These are phyloP conservation scores for Cyprinus carpio DNA, from an alignment of 2,113 vertebrate species.

Conservation along the genomic window DNA sequence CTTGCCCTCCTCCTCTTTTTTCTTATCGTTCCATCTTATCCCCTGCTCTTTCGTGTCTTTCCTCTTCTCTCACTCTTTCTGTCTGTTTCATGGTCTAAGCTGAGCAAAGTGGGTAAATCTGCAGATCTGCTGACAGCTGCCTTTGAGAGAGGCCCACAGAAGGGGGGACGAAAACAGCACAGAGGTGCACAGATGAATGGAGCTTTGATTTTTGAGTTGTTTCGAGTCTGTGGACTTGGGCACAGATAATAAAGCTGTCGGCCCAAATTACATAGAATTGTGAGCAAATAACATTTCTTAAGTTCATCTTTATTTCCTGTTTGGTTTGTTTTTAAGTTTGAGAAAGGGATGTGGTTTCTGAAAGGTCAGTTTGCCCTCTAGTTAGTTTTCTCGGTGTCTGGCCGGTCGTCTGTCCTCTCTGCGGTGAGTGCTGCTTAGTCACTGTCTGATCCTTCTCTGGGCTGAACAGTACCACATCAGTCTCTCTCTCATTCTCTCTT, in stretches of 20 bases:
- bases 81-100: slow-evolving; percentile 26
- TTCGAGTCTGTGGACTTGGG: slow-evolving; percentile 5
- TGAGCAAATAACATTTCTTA: background rate
- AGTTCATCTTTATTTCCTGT: slow-evolving; percentile 9
- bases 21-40: slow-evolving; percentile 15
- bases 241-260: background rate
- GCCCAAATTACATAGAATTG: slow-evolving; percentile 14
- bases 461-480: background rate
- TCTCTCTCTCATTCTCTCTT: background rate
- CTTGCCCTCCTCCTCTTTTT: background rate
- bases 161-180: background rate
- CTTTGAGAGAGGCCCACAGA: slow-evolving; percentile 57
- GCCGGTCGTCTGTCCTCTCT: slow-evolving; percentile 7
- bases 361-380: slow-evolving; percentile 34
- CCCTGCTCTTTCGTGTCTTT: slow-evolving; percentile 20
- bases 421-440: slow-evolving; percentile 18
- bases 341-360: slow-evolving; percentile 22
- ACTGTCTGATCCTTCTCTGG: background rate
- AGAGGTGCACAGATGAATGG: slow-evolving; percentile 33
- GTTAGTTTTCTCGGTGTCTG: background rate
- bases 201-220: slow-evolving; percentile 30
- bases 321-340: slow-evolving; percentile 19
- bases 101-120: slow-evolving; percentile 57
- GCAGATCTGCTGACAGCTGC: slow-evolving; percentile 57
- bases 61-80: slow-evolving; percentile 18